Conservation (phyloP, 1,140 invertebrate species). For the Araneus ventricosus region DNA sequence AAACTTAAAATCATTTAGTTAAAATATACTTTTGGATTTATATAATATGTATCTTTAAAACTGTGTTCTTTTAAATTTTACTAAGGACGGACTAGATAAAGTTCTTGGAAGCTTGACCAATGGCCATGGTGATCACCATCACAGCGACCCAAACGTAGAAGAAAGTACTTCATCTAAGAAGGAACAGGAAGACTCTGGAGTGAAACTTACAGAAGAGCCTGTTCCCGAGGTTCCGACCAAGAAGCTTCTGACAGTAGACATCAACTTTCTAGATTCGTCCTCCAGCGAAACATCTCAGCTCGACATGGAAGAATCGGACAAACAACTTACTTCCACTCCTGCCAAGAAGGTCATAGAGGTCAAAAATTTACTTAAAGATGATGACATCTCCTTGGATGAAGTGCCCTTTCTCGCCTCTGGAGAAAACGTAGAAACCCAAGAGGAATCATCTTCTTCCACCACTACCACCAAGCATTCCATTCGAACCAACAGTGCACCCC, state of each 20-base stretch:
- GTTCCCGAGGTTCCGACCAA: background rate
- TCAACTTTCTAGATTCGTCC: slow-evolving; percentile 10
- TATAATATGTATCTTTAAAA: too few relatives aligned
- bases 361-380: slow-evolving; percentile 35
- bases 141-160: background rate
- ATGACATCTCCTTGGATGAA: slow-evolving; percentile 43
- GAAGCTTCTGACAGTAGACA: slow-evolving; percentile 7
- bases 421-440: background rate
- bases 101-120: slow-evolving; percentile 23
- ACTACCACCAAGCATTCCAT: slow-evolving; percentile 22
- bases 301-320: background rate
- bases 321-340: slow-evolving; percentile 56
- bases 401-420: slow-evolving; percentile 28
- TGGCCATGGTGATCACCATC: background rate
- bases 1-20: background rate
- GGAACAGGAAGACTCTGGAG: too few relatives aligned
- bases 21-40: background rate
- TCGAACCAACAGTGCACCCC: background rate
- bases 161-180: background rate
- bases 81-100: slow-evolving; percentile 55
- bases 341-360: slow-evolving; percentile 21
- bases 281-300: background rate
- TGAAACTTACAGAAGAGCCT: background rate
- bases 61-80: background rate
- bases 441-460: background rate